phyloP scores from a whole-genome alignment of 2,888 invertebrate species.

The Cheilosia urbana region DNA sequence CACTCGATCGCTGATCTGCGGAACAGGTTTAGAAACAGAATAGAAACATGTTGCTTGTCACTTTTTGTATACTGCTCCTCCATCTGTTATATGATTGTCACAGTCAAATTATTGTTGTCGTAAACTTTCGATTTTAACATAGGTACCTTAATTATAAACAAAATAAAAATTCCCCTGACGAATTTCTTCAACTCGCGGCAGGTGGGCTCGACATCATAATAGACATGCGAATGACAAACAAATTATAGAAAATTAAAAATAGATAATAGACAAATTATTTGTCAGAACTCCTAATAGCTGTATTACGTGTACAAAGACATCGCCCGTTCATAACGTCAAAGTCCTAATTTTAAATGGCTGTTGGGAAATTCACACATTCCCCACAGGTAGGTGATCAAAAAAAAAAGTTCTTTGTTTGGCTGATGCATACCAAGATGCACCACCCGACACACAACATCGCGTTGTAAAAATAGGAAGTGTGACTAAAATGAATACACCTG shows the following conservation, averaged over 20 bases:
- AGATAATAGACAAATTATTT: conserved; percentile 36
- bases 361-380: not conserved
- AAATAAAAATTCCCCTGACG: no score
- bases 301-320: not conserved
- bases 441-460: conserved; percentile 39
- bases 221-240: not conserved
- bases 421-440: conserved; percentile 45
- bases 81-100: no score
- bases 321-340: conserved; percentile 17
- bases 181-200: no score
- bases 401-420: conserved; percentile 8
- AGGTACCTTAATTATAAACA: no score
- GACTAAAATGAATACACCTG: conserved; percentile 47
- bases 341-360: conserved; percentile 39
- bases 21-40: no score
- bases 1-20: no score
- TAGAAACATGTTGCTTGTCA: no score
- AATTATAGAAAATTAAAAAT: not conserved
- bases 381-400: conserved; percentile 20
- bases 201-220: no score
- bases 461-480: conserved; percentile 58
- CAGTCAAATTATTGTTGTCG: no score
- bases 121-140: no score
- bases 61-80: no score
- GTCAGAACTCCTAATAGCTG: conserved; percentile 32